Evolutionary conservation across 2,888 invertebrate genomes (phyloP), one percentile per base, ranked within the genome.

Genomic region (Dryadula phaetusa): DNA sequence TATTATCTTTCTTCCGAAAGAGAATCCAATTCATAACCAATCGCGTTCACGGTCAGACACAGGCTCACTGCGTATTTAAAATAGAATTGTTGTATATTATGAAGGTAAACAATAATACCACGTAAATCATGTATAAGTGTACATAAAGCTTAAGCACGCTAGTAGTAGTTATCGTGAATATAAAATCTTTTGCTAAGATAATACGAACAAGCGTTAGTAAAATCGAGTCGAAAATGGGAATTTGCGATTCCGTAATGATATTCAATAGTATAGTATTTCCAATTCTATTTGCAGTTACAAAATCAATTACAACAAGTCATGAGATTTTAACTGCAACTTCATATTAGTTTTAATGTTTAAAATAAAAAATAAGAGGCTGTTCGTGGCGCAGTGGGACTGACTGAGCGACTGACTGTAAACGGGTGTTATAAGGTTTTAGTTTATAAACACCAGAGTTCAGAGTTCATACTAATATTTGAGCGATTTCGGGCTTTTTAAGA

Each of bases 101-200:
- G 12, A 37, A 42, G 6, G 16, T 8, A 42, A 42, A 42, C 16
- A 22, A 7, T 49, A 25, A 49, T 8, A 14, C 12, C 16, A 6
- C 18, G 16, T 28, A 16, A 25, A 58, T 8, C n/a, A 40, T 4
- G 22, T 42, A 25, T 16, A n/a, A 44, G 60, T 64, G 49, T 61
- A 34, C 25, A 67, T 40, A 14, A 14, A 47, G 56, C 70, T 56
- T 67, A 37, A 62, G n/a, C 28, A 14, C n/a, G 37, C 52, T 46
- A 62, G 53, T 64, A 40, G 62, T 70, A 58, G 67, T 67, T 67
- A 67, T 67, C 60, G 46, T 70, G 64, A 62, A 62, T 70, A 65
- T 67, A 62, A 70, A 70, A 70, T 67, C 64, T 70, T 62, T 67
- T 70, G 47, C 64, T 64, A 67, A 64, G 70, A 70, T 67, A 67